phyloP scores from a whole-genome alignment of 2,797 vertebrate genomes.

The Arrhamphus sclerolepis region DNA sequence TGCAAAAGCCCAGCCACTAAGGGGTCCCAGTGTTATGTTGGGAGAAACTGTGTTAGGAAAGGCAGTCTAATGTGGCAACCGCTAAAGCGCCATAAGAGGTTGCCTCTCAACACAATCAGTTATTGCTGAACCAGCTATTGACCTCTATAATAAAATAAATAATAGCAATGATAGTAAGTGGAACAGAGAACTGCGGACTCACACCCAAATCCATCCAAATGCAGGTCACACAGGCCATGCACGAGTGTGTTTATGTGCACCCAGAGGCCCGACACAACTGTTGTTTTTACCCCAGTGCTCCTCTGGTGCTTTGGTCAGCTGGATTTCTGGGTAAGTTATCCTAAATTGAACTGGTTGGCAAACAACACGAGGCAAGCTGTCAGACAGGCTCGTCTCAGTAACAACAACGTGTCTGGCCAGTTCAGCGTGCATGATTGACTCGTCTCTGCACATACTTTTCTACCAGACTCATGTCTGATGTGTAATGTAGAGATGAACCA shows the following conservation, averaged over 20 bases:
- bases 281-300: slow-evolving; percentile 51
- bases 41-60: too few species aligned
- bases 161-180: neutral
- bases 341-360: slow-evolving; percentile 56
- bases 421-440: slow-evolving; percentile 49
- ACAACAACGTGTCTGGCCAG: slow-evolving; percentile 63
- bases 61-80: too few species aligned
- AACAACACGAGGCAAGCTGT: slow-evolving; percentile 75
- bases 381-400: slow-evolving; percentile 62
- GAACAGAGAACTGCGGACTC: neutral
- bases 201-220: slow-evolving; percentile 31
- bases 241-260: slow-evolving; percentile 39
- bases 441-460: slow-evolving; percentile 32
- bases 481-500: slow-evolving; percentile 6
- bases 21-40: too few species aligned
- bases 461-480: slow-evolving; percentile 8
- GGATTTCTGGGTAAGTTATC: slow-evolving; percentile 73
- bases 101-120: too few species aligned
- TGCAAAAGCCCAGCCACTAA: too few species aligned
- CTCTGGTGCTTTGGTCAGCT: slow-evolving; percentile 67
- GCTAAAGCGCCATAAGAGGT: too few species aligned
- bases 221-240: slow-evolving; percentile 53
- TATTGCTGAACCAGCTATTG: too few species aligned
- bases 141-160: neutral
- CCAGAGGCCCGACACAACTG: slow-evolving; percentile 39